Base-by-base conservation (phyloP, 2,113 vertebrate genomes). In the Brachyhypopomus gauderio region DNA sequence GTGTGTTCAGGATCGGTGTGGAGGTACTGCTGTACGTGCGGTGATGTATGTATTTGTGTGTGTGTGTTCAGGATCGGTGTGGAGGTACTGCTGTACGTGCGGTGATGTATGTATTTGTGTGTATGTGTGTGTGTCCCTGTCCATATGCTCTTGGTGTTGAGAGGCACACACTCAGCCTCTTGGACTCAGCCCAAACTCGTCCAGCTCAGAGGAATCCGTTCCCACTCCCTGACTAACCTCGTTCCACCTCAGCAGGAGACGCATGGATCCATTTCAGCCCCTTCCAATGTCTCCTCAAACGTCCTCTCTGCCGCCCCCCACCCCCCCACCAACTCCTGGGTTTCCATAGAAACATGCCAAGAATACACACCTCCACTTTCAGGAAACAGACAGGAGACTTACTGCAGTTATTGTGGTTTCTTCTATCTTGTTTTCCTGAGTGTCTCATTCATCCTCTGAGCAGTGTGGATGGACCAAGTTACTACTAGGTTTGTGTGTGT, bases 121-220 rank as follows among this genome's bases (percentile, higher is more conserved):
- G 72, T 67, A 8, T 77, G 78, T 79, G 72, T 75, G 60, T 82
- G 2, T 62, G 48, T 75, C 58, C 48, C 83, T 81, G 79, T 83
- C 85, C 72, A 83, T 85, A 85, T 85, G 90, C 84, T 76, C 71
- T 67, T 88, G 73, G 41, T 85, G 77, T 74, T 77, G 58, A 62
- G 20, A 86, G 78, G 77, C 88, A 82, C 90, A 85, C 91, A 82
- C 92, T 91, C 89, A 89, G 88, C 87, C 90, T 90, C 86, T 87
- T 92, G 91, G 87, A 91, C 63, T 60, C 20, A 76, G 45, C 86
- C 88, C 89, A 89, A 80, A 81, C 86, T 66, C 23, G 85, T 86
- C 79, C 62, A 48, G 71, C 87, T 84, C 91, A 92, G 92, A 89
- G 88, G 91, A 93, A 92, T 89, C 90, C 87, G 92, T 92, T 80